Base-by-base conservation (phyloP, 2,888 invertebrate genomes). In the Mythimna loreyi region DNA sequence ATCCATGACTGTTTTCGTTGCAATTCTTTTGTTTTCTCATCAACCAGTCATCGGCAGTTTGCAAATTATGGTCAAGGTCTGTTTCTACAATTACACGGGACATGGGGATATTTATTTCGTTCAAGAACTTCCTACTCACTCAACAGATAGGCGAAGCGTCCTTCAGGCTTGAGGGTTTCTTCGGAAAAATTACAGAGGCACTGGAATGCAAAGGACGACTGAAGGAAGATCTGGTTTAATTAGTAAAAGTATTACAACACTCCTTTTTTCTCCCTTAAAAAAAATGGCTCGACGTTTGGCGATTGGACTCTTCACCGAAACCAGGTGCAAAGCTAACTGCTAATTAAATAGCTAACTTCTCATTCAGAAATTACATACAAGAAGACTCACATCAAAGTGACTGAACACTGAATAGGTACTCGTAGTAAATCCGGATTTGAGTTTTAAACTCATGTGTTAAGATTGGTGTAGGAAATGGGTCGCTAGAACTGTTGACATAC, bases 1-100 rank as follows among this genome's bases (percentile, higher is more conserved):
- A 79, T 72, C 74, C 77, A 73, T 81, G 69, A 81, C 80, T 76
- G 56, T 63, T 57, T 61, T 60, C 13, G 50, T 78, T 81, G 72
- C 53, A 47, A 68, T 72, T 70, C 53, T 77, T 71, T 75, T 78
- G 63, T 69, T 78, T 75, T 71, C 60, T 59, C 66, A 70, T 69
- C 67, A 62, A 52, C 53, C 47, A 23, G 56, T 57, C 67, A 80
- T 68, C 55, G 59, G 28, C 55, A 80, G 40, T 53, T 75, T 62
- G 67, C 65, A 61, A 73, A 65, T 68, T 68, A 72, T 25, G 72
- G 59, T 64, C 63, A 68, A 68, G 68, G 67, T 65, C 62, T 47
- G 21, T 50, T 25, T 21, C 9, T 40, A n/a, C 25, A 50, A 43
- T 60, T 40, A 40, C 25, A 57, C 9, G 21, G 47, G 23, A 25